Percentiles rank a stretch among this genome's conserved stretches.
These are phyloP conservation scores for Barnardius zonarius DNA, from an alignment of 2,113 vertebrate species.

Conservation along the genomic window DNA sequence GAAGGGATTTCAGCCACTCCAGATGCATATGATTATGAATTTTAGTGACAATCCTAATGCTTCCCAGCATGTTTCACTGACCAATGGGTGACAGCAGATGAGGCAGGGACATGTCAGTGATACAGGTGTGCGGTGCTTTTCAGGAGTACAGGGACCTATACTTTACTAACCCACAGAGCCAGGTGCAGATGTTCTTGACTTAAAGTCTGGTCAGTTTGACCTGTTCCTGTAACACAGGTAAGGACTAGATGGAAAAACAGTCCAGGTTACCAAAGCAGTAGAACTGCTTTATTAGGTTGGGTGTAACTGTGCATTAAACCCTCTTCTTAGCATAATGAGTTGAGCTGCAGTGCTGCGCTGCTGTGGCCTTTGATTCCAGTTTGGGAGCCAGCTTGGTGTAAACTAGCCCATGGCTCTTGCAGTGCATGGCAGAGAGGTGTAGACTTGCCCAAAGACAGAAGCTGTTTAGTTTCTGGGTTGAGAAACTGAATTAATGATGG, in stretches of 20 bases:
- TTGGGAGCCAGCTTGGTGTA: background rate
- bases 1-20: background rate
- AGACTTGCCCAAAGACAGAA: conserved; percentile 27
- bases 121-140: background rate
- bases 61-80: background rate
- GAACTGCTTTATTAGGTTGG: background rate
- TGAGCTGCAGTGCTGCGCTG: background rate
- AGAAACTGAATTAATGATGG: conserved; percentile 46
- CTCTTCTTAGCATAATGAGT: background rate
- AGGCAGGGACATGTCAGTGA: background rate
- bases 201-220: background rate
- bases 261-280: background rate
- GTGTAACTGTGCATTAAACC: background rate
- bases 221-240: background rate
- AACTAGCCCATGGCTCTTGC: background rate
- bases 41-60: background rate
- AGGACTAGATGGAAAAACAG: background rate
- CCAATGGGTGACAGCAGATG: background rate
- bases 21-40: background rate
- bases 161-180: background rate
- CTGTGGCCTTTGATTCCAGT: background rate
- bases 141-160: background rate
- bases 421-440: background rate
- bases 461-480: conserved; percentile 13
- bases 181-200: background rate